Percentiles rank a stretch among this genome's conserved stretches.
Conservation (phyloP, 37 sponge, comb jelly and placozoan species). For the Hexactinellida sp. region DNA sequence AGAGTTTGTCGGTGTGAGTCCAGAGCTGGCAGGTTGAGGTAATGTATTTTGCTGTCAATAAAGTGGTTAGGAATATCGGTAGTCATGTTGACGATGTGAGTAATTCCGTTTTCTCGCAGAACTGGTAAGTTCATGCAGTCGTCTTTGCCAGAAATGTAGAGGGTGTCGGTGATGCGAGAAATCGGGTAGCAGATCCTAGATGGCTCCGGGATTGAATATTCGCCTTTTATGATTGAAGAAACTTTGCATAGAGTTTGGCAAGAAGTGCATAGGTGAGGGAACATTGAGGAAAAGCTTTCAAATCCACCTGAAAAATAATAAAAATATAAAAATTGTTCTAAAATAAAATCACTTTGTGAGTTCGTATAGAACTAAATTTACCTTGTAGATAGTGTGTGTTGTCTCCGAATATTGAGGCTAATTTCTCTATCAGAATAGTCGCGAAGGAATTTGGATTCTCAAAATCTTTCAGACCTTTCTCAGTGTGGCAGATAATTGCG, state of each 20-base stretch:
- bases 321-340: not conserved
- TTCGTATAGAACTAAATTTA: not conserved
- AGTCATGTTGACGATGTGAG: not conserved
- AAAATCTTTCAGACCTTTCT: conserved; percentile 2
- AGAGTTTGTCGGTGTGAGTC: not conserved
- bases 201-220: not conserved
- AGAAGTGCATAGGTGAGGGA: conserved; percentile 7
- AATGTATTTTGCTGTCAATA: not conserved
- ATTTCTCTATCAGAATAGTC: not conserved
- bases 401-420: not conserved
- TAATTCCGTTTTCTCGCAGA: not conserved
- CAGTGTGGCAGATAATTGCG: not conserved
- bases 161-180: not conserved
- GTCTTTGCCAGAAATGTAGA: conserved; percentile 4
- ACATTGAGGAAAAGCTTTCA: conserved; percentile 3
- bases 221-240: not conserved
- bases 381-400: conserved; percentile 8
- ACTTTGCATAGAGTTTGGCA: not conserved
- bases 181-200: not conserved
- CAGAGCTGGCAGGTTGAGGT: not conserved
- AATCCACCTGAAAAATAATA: not conserved
- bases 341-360: not conserved
- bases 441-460: not conserved
- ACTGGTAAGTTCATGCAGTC: not conserved
- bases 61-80: not conserved